Percentiles rank a stretch among this genome's conserved stretches.
Evolutionary conservation across 2,113 vertebrate species (phyloP).

Genomic region (Grus americana): DNA sequence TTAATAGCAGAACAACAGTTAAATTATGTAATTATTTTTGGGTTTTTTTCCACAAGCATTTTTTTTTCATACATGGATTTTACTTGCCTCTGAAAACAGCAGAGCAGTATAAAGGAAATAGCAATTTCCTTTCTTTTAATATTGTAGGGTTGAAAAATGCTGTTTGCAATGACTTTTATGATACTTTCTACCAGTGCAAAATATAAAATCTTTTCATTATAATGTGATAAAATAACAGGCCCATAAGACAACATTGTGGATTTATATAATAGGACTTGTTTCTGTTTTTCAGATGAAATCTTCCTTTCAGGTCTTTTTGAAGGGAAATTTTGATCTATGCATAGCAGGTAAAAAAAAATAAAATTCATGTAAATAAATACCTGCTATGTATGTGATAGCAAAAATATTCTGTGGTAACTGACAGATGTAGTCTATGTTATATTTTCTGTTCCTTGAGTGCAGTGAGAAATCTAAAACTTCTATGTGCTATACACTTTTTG

Average conservation of each 20-base stretch:
- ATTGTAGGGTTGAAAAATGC: neutral
- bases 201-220: neutral
- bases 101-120: neutral
- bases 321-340: neutral
- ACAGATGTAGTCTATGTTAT: neutral
- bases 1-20: neutral
- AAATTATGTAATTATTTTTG: neutral
- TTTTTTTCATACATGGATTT: neutral
- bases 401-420: neutral
- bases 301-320: neutral
- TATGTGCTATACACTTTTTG: neutral
- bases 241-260: neutral
- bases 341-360: neutral
- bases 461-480: neutral
- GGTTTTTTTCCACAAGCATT: neutral
- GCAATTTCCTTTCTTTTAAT: neutral
- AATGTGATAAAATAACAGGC: neutral
- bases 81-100: neutral
- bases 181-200: neutral
- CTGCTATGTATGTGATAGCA: rapidly evolving
- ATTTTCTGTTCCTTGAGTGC: neutral
- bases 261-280: neutral
- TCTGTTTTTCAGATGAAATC: neutral
- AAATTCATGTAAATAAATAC: neutral
- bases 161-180: neutral